phyloP scores from a whole-genome alignment of 2,113 vertebrate genomes.

The Solea solea region DNA sequence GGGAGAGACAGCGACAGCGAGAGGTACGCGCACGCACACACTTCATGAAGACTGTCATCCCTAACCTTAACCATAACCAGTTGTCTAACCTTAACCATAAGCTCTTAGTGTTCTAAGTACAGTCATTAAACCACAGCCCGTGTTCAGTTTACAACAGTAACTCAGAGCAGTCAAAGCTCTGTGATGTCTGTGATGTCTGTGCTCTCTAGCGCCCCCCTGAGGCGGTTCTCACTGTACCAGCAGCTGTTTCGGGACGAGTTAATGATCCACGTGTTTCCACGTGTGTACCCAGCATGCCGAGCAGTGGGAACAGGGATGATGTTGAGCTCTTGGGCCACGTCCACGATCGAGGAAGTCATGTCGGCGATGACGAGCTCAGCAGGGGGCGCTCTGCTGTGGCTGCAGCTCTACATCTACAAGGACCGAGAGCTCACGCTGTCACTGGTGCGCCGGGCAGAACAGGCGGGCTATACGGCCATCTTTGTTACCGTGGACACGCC shows the following conservation, averaged over 20 bases:
- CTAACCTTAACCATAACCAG: no score
- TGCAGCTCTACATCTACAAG: constrained; percentile 96
- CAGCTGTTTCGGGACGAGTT: no score
- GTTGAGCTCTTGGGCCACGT: constrained; percentile 97
- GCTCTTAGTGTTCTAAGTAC: no score
- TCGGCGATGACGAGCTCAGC: constrained; percentile 43
- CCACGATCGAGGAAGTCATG: constrained; percentile 92
- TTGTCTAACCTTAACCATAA: no score
- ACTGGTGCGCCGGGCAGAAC: constrained; percentile 87
- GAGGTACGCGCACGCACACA: constrained; percentile 77
- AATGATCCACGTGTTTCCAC: no score
- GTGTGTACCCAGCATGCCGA: constrained; percentile 82
- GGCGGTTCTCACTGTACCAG: no score
- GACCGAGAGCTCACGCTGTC: constrained; percentile 87
- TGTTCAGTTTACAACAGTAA: no score
- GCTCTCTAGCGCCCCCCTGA: no score
- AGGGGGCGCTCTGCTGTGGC: constrained; percentile 79
- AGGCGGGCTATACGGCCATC: constrained; percentile 87
- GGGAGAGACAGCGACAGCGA: constrained; percentile 88
- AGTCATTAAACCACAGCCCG: no score
- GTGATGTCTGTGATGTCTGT: no score
- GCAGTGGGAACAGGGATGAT: constrained; percentile 91
- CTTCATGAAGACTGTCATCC: no score
- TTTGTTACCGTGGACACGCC: constrained; percentile 96
- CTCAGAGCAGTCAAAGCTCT: no score